Evolutionary conservation across 1,140 invertebrate genomes (phyloP).

Genomic region (Grapholita molesta): DNA sequence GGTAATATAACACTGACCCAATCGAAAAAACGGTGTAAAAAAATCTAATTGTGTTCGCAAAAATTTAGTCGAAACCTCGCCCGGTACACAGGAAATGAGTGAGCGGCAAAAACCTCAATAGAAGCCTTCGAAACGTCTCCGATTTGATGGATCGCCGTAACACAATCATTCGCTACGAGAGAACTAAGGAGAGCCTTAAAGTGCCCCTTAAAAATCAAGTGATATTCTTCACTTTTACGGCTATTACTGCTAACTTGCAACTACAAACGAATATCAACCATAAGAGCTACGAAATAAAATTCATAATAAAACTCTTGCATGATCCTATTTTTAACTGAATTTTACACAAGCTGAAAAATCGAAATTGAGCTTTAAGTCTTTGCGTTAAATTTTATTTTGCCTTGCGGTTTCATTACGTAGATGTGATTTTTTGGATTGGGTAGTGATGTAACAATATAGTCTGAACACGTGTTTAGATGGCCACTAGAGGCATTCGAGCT

Average conservation of each 20-base stretch:
- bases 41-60: constrained; percentile 65
- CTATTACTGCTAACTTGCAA: constrained; percentile 26
- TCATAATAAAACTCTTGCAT: constrained; percentile 14
- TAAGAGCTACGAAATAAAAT: neutral
- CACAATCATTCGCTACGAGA: constrained; percentile 62
- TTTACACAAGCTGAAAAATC: neutral
- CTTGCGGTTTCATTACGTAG: neutral
- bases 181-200: constrained; percentile 54
- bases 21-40: constrained; percentile 53
- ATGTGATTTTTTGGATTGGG: neutral
- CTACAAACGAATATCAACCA: constrained; percentile 14
- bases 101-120: constrained; percentile 60
- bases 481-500: constrained; percentile 56
- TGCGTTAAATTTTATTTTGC: neutral
- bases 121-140: constrained; percentile 55
- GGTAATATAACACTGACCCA: constrained; percentile 67
- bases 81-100: constrained; percentile 65
- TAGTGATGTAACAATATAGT: constrained; percentile 43
- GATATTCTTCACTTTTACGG: constrained; percentile 65
- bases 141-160: constrained; percentile 70
- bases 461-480: constrained; percentile 61
- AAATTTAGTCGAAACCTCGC: constrained; percentile 51
- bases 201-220: constrained; percentile 69
- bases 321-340: neutral
- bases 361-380: neutral